Evolutionary conservation across 2,113 vertebrate genomes (phyloP), one percentile per base, ranked within the genome.

Genomic region (Lepidiolamprologus cunningtoni): DNA sequence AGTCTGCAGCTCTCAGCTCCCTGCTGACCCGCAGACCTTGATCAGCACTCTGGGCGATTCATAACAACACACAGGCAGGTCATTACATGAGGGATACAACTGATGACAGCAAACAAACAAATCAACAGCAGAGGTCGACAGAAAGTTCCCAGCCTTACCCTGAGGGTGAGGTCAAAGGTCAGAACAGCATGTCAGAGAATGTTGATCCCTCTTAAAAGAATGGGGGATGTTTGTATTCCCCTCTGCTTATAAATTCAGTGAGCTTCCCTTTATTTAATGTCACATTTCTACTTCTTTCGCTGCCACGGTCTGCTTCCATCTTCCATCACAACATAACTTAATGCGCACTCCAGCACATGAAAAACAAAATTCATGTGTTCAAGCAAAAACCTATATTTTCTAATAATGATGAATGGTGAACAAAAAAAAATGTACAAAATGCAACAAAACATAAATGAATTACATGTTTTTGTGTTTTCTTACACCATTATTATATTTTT

Each of bases 1-100:
- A 87, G 83, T 87, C 14, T 92, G 86, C 93, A 81, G 88, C 81
- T 52, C 81, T 86, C 88, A 86, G 86, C 91, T 92, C 87, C 90
- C 88, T 2, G 61, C 81, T 88, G 93, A 91, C 90, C 85, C 21
- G 17, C 84, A 87, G 88, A 89, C 88, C 91, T 89, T 83, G 85
- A 91, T 85, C 78, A 63, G 8, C 23, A 45, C 90, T 63, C 10
- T 1, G 42, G 68, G 86, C 80, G 57, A 79, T 87, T 91, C 76
- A 66, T 73, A 82, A 68, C 79, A 81, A 4, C 40, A 68, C 12
- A 26, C 76, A 80, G 82, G 28, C 82, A 52, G 78, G 78, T 86
- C 68, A 11, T 85, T 76, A 86, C 80, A 37, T 5, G 11, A 82
- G 84, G 35, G 66, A 66, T 4, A 21, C 19, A 57, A 9, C 28